Percentiles rank a stretch among this genome's conserved stretches.
These are phyloP conservation scores for Antrozous pallidus DNA, from an alignment of 2,797 vertebrate genomes.

Conservation along the genomic window DNA sequence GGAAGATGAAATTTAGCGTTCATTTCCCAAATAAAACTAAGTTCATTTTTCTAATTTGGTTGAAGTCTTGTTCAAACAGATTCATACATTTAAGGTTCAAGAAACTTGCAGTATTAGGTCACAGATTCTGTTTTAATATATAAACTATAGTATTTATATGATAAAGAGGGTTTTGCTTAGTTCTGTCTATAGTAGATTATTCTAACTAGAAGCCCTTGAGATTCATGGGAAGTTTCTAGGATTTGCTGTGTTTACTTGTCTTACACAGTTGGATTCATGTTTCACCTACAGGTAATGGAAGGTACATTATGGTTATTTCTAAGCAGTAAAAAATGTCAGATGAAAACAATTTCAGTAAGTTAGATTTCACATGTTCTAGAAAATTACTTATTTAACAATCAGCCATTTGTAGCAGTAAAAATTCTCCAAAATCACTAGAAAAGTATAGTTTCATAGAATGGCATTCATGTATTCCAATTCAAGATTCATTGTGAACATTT, in stretches of 20 bases:
- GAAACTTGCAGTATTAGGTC: not conserved
- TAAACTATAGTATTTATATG: not conserved
- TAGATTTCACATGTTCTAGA: constrained; percentile 53
- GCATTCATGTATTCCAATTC: not conserved
- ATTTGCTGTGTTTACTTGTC: not conserved
- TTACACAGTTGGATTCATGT: constrained; percentile 36
- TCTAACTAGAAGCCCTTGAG: not conserved
- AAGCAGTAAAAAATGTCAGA: constrained; percentile 24
- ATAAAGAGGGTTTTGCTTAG: not conserved
- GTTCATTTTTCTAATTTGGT: not conserved
- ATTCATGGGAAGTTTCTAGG: not conserved
- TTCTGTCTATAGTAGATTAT: not conserved
- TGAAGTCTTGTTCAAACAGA: not conserved
- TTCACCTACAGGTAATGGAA: constrained; percentile 39
- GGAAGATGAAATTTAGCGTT: not conserved
- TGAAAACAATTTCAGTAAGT: constrained; percentile 44
- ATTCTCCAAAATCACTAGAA: constrained; percentile 18
- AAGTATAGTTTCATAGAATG: constrained; percentile 5
- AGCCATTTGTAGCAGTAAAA: constrained; percentile 55
- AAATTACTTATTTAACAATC: constrained; percentile 58
- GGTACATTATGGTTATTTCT: constrained; percentile 48
- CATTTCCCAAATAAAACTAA: not conserved
- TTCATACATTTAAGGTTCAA: not conserved
- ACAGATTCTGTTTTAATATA: not conserved
- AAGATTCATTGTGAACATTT: not conserved